phyloP scores from a whole-genome alignment of 2,113 vertebrate genomes.

The Mesocricetus auratus region DNA sequence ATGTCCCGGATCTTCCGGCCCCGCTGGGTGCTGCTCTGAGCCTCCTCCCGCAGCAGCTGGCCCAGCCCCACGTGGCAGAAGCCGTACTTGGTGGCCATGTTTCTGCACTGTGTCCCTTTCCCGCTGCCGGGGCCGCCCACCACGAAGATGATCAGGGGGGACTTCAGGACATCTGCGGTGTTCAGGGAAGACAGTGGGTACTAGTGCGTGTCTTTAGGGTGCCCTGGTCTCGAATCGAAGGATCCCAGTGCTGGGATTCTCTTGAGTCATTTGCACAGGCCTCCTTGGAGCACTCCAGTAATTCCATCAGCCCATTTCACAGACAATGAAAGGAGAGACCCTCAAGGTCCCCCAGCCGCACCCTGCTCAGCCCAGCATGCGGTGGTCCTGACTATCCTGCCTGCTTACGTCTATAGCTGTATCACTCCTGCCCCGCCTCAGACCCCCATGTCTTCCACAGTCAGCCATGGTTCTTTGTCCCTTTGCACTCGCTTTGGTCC shows the following conservation, averaged over 20 bases:
- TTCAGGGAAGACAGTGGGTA: background rate
- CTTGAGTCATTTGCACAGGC: background rate
- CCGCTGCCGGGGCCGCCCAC: slow-evolving; percentile 75
- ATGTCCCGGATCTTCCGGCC: slow-evolving; percentile 64
- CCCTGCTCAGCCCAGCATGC: background rate
- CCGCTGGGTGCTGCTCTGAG: background rate
- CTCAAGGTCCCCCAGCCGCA: background rate
- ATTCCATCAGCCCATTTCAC: background rate
- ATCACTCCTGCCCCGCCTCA: background rate
- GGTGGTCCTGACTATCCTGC: background rate
- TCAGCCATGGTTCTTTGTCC: too few species aligned
- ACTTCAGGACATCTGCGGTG: slow-evolving; percentile 69
- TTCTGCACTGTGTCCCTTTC: slow-evolving; percentile 73
- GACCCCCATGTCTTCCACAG: background rate
- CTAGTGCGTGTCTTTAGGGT: background rate
- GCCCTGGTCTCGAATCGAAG: background rate
- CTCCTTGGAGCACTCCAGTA: background rate
- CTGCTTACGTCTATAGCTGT: background rate
- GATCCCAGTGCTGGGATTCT: background rate
- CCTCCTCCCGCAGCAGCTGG: slow-evolving; percentile 73
- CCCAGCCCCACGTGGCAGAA: slow-evolving; percentile 76
- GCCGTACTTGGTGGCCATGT: slow-evolving; percentile 69
- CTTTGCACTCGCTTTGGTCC: background rate
- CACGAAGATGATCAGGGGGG: slow-evolving; percentile 75
- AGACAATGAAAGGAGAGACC: background rate